Evolutionary conservation across 2,113 vertebrate genomes (phyloP).

Genomic region (Hiodon tergisus): DNA sequence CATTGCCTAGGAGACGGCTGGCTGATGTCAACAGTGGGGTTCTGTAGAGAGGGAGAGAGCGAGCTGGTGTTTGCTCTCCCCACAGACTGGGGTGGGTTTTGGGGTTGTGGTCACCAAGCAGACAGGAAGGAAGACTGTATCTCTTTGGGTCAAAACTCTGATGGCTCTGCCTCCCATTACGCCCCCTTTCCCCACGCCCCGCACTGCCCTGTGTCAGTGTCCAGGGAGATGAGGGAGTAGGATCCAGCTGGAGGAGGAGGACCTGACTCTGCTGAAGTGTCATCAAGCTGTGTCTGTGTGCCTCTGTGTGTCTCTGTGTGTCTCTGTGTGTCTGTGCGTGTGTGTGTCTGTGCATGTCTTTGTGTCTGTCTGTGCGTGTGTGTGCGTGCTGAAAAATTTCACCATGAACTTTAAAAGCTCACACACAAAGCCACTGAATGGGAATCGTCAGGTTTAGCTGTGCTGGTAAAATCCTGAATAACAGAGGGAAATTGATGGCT

Average conservation of each 20-base stretch:
- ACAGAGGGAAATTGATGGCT: constrained; percentile 5
- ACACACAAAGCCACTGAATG: neutral
- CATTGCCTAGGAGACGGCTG: constrained; percentile 22
- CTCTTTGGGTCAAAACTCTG: no score
- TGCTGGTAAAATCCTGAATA: neutral
- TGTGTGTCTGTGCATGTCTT: neutral
- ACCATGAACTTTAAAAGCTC: neutral
- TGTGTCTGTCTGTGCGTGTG: neutral
- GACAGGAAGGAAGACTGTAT: neutral
- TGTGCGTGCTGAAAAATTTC: neutral
- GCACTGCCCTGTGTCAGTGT: constrained; percentile 5
- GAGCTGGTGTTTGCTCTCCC: neutral
- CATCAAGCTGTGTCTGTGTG: neutral
- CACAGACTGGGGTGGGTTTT: neutral
- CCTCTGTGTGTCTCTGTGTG: neutral
- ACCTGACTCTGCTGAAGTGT: neutral
- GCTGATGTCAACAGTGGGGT: constrained; percentile 10
- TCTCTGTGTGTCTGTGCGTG: neutral
- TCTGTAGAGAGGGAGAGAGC: neutral
- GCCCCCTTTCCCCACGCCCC: neutral
- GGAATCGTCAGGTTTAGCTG: neutral
- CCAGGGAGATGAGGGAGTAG: neutral
- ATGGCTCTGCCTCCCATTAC: neutral
- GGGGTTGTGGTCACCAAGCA: neutral
- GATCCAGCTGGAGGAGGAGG: neutral